Percentiles rank a stretch among this genome's conserved stretches.
phyloP scores from a whole-genome alignment of 2,113 vertebrate genomes.

The Heterochromis multidens region DNA sequence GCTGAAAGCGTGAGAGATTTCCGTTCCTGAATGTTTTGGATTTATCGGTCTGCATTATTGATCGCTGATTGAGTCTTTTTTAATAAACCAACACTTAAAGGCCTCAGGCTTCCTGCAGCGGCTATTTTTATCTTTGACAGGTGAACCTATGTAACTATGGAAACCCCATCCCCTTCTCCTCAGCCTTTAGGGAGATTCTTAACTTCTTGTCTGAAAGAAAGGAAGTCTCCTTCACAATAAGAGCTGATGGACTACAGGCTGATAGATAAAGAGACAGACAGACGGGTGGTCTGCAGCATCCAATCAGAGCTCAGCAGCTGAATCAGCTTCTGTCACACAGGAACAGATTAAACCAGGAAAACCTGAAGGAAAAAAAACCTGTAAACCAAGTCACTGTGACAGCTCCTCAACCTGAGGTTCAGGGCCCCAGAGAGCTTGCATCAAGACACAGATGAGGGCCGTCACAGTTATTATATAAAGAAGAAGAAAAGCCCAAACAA shows the following conservation, averaged over 20 bases:
- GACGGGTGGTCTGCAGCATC: not conserved
- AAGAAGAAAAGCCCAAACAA: not conserved
- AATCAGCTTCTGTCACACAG: not conserved
- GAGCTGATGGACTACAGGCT: not conserved
- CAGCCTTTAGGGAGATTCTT: not conserved
- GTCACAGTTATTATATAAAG: not conserved
- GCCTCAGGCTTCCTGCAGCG: not conserved
- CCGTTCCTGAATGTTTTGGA: not conserved
- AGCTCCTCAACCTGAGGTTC: not conserved
- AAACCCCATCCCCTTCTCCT: not conserved
- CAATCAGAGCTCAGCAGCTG: not conserved
- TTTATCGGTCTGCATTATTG: not conserved
- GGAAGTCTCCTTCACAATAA: not conserved
- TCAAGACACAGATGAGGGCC: not conserved
- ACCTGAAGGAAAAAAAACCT: not conserved
- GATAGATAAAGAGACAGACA: not conserved
- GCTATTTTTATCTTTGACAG: not conserved
- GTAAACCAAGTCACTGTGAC: not conserved
- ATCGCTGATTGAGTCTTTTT: not conserved
- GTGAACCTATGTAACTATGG: slow-evolving; percentile 1
- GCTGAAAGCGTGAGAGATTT: not conserved
- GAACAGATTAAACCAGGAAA: not conserved
- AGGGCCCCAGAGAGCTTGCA: not conserved
- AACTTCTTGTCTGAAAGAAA: not conserved
- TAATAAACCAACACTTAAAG: not conserved